phyloP scores from a whole-genome alignment of 92 coral and sea anemone species.

The Phenganax subtilis region DNA sequence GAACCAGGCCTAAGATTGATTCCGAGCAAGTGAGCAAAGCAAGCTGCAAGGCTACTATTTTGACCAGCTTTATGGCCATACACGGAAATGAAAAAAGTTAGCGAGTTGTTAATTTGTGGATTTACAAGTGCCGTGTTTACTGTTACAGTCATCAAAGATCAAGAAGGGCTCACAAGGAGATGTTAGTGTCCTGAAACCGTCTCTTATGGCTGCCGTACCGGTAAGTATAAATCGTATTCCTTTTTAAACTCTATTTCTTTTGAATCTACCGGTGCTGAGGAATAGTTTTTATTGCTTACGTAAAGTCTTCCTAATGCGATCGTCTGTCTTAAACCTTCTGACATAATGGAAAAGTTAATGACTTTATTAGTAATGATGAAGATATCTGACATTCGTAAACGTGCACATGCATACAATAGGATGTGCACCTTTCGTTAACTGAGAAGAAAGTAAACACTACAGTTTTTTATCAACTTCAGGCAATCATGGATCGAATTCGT shows the following conservation, averaged over 20 bases:
- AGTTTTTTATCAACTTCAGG: slow-evolving; percentile 4
- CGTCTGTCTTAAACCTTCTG: too few species aligned
- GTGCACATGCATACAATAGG: too few species aligned
- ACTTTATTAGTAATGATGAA: not conserved
- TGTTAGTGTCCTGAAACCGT: slow-evolving; percentile 76
- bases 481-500: slow-evolving; percentile 90
- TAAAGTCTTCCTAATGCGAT: not conserved
- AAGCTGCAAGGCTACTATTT: too few species aligned
- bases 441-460: not conserved
- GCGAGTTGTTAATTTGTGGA: not conserved
- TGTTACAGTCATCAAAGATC: slow-evolving; percentile 76
- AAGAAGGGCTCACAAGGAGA: slow-evolving; percentile 97
- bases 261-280: too few species aligned
- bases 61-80: too few species aligned
- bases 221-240: slow-evolving; percentile 32
- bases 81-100: too few species aligned
- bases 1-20: too few species aligned
- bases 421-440: too few species aligned
- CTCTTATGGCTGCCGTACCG: slow-evolving; percentile 96
- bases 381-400: too few species aligned
- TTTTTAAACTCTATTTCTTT: not conserved
- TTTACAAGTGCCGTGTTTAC: not conserved
- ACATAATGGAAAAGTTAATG: not conserved
- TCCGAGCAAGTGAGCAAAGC: too few species aligned
- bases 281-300: not conserved